Percentiles rank a stretch among this genome's conserved stretches.
Conservation (phyloP, 2,113 vertebrate genomes). For the Hypomesus transpacificus region DNA sequence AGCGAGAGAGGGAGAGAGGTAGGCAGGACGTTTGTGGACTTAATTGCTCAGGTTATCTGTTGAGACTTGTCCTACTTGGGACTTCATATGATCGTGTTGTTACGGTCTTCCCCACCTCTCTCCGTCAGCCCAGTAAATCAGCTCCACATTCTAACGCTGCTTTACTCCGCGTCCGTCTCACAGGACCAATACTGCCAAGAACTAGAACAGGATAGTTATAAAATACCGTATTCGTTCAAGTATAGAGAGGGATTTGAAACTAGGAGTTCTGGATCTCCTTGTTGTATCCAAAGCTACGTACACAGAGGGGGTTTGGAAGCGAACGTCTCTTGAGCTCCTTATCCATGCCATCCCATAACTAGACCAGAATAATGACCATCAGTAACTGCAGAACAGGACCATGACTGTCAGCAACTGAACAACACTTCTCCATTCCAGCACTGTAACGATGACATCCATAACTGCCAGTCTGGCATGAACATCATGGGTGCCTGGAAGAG, state of each 20-base stretch:
- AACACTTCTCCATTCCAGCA: constrained; percentile 70
- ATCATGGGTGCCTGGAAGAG: constrained; percentile 98
- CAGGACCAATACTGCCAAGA: too few relatives aligned
- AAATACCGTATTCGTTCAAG: too few relatives aligned
- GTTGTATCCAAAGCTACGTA: too few relatives aligned
- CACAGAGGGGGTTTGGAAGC: too few relatives aligned
- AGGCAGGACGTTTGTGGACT: too few relatives aligned
- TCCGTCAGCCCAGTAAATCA: neutral
- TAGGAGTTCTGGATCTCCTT: too few relatives aligned
- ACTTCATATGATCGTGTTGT: neutral
- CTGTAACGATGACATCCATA: constrained; percentile 92
- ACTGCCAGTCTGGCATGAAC: constrained; percentile 99
- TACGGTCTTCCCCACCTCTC: neutral
- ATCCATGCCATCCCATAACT: too few relatives aligned
- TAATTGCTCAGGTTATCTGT: neutral
- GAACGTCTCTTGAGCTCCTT: too few relatives aligned
- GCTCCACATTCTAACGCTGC: neutral
- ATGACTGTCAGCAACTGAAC: neutral
- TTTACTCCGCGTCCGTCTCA: neutral
- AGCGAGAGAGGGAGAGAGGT: too few relatives aligned
- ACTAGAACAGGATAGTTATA: too few relatives aligned
- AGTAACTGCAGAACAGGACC: neutral
- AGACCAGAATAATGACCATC: too few relatives aligned
- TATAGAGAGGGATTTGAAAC: too few relatives aligned
- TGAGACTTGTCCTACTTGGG: neutral